Conservation (phyloP, 2,113 vertebrate genomes). For the Micromys minutus region DNA sequence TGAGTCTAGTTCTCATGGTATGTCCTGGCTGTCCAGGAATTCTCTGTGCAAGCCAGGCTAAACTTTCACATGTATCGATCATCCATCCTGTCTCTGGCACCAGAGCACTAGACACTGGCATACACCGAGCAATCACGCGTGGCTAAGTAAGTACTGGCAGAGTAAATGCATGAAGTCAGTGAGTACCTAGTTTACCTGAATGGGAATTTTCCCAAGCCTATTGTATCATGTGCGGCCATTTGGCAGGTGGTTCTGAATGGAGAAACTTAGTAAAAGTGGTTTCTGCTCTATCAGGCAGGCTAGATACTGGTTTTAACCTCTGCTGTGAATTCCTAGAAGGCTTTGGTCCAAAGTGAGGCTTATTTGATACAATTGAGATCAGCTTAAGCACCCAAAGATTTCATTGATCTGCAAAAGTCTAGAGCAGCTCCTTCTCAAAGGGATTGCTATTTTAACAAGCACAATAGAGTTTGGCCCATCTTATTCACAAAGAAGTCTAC, state of each 20-base stretch:
- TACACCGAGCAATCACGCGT: not conserved
- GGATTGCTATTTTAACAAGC: not conserved
- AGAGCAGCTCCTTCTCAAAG: not conserved
- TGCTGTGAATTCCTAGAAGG: not conserved
- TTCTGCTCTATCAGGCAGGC: not conserved
- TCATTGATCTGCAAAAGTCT: not conserved
- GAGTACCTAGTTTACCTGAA: not conserved
- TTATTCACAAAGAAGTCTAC: not conserved
- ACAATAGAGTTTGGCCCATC: not conserved
- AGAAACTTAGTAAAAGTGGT: not conserved
- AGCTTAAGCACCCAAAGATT: not conserved
- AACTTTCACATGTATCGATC: not conserved
- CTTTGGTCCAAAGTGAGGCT: not conserved
- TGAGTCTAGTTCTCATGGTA: not conserved
- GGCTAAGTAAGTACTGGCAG: not conserved
- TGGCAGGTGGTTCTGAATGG: not conserved
- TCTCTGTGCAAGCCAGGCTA: not conserved
- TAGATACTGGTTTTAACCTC: not conserved
- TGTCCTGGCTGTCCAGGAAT: not conserved
- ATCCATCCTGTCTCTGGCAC: not conserved
- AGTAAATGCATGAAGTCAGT: not conserved
- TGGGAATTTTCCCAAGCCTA: not conserved
- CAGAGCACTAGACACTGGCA: not conserved
- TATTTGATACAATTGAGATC: not conserved
- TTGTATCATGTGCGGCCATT: not conserved